phyloP scores from a whole-genome alignment of 2,888 invertebrate genomes.

The Cheilosia scutellata region DNA sequence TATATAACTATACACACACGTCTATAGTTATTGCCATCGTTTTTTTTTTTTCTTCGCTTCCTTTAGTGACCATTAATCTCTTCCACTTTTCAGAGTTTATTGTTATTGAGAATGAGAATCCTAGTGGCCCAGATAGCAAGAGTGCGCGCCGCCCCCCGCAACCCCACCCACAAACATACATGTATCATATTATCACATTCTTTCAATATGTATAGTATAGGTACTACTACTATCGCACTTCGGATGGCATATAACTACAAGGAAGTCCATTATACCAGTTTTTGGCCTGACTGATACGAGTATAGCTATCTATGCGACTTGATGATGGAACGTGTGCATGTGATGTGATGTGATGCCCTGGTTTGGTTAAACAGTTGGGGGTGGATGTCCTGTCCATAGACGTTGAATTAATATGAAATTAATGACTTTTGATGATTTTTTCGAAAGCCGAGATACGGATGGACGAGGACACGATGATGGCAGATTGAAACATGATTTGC shows the following conservation, averaged over 20 bases:
- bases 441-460: constrained; percentile 67
- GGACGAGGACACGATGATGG: constrained; percentile 48
- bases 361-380: constrained; percentile 34
- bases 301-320: not conserved
- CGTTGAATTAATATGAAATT: constrained; percentile 76
- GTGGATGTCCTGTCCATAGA: constrained; percentile 59
- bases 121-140: constrained; percentile 62
- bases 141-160: constrained; percentile 25
- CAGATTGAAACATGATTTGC: constrained; percentile 68
- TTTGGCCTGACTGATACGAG: constrained; percentile 18
- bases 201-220: constrained; percentile 45
- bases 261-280: constrained; percentile 69
- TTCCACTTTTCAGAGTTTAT: constrained; percentile 75
- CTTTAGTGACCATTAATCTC: constrained; percentile 75
- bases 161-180: constrained; percentile 59
- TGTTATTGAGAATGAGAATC: constrained; percentile 72
- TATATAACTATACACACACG: not conserved
- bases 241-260: constrained; percentile 13
- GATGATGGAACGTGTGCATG: constrained; percentile 59
- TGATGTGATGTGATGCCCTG: constrained; percentile 32
- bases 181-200: constrained; percentile 75
- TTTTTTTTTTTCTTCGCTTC: constrained; percentile 44
- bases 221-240: not conserved
- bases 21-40: constrained; percentile 45
- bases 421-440: constrained; percentile 75